A percentile compares a stretch with the other conserved stretches of the same genome.
Evolutionary conservation across 2,797 vertebrate species (phyloP).

Genomic region (Danio kyathit): DNA sequence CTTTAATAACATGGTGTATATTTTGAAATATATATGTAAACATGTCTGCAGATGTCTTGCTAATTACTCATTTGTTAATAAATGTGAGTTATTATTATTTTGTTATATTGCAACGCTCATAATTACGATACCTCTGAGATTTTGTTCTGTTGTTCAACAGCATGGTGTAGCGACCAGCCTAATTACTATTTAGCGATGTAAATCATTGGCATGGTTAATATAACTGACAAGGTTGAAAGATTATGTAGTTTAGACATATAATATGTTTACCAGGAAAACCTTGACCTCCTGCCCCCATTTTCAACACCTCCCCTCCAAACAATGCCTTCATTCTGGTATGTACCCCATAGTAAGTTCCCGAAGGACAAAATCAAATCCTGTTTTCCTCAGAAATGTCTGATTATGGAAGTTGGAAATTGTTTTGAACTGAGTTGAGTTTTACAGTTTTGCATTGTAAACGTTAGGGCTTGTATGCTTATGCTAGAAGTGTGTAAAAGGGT

Average conservation of each 20-base stretch:
- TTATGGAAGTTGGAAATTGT: background rate
- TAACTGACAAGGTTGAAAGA: background rate
- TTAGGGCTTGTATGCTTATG: slow-evolving; percentile 22
- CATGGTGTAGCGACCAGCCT: background rate
- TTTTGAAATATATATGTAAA: no score
- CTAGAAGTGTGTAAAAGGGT: slow-evolving; percentile 35
- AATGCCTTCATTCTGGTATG: background rate
- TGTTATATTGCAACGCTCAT: background rate
- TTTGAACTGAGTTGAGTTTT: slow-evolving; percentile 20
- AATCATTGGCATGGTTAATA: background rate
- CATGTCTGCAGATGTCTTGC: no score
- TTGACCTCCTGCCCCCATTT: background rate
- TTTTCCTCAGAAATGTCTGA: slow-evolving; percentile 10
- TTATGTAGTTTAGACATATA: background rate
- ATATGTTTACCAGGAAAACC: background rate
- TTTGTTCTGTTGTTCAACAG: background rate
- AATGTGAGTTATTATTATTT: background rate
- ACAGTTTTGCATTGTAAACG: slow-evolving; percentile 6
- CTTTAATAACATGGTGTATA: no score
- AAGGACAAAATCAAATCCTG: background rate
- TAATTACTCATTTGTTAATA: background rate
- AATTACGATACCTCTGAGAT: background rate
- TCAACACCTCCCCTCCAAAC: slow-evolving; percentile 9
- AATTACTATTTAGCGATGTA: background rate
- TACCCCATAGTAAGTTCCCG: background rate